These are phyloP conservation scores for Thunnus thynnus DNA, from an alignment of 2,113 vertebrate species.

Conservation along the genomic window DNA sequence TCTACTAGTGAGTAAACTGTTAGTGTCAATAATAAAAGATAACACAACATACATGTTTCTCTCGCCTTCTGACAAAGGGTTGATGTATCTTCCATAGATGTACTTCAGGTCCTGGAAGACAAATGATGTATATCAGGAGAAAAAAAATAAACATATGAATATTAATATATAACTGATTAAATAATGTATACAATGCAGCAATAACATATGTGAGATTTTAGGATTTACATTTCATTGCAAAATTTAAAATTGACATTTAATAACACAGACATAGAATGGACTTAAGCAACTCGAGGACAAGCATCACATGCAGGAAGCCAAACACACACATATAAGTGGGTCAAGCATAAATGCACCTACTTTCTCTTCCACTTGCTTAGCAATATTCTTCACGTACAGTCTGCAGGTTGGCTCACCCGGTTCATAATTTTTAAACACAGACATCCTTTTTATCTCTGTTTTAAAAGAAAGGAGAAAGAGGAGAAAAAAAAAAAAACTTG, in stretches of 20 bases:
- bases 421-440: constrained; percentile 97
- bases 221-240: background rate
- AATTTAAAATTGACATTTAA: constrained; percentile 3
- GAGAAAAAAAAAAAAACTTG: background rate
- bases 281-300: background rate
- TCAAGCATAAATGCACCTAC: constrained; percentile 77
- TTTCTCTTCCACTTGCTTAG: constrained; percentile 97
- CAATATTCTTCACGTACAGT: constrained; percentile 98
- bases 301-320: constrained; percentile 5
- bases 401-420: constrained; percentile 96
- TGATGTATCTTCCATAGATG: constrained; percentile 96
- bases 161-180: constrained; percentile 13
- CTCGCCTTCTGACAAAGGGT: constrained; percentile 92
- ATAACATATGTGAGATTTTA: background rate
- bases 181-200: background rate
- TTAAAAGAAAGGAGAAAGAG: constrained; percentile 31
- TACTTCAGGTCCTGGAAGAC: constrained; percentile 93
- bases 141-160: background rate
- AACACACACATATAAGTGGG: constrained; percentile 27
- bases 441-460: constrained; percentile 95
- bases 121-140: background rate
- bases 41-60: constrained; percentile 92
- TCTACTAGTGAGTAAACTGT: too few species aligned
- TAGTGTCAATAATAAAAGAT: background rate
- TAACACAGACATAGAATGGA: background rate